Percentiles rank a stretch among this genome's conserved stretches.
These are phyloP conservation scores for Zaprionus tsacasi DNA, from an alignment of 1,140 invertebrate genomes.

Conservation along the genomic window DNA sequence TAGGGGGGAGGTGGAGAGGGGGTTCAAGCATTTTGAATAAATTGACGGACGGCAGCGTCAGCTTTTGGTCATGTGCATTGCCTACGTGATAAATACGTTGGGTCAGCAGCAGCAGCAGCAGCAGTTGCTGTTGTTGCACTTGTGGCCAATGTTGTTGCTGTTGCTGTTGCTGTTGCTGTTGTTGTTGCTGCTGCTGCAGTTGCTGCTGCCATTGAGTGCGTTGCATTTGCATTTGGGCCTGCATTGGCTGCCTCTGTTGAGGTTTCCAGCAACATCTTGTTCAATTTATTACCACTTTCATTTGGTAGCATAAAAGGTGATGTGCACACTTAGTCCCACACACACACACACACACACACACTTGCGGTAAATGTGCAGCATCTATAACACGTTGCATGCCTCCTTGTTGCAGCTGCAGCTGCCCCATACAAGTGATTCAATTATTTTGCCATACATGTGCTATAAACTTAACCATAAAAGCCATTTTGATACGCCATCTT, in stretches of 20 bases:
- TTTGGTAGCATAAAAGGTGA: conserved; percentile 82
- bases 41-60: conserved; percentile 53
- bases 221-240: conserved; percentile 68
- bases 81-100: conserved; percentile 75
- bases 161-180: conserved; percentile 34
- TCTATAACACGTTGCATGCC: conserved; percentile 67
- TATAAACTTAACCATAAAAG: conserved; percentile 32
- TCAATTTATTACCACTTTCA: conserved; percentile 84
- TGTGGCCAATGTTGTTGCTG: conserved; percentile 19
- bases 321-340: conserved; percentile 13
- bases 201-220: conserved; percentile 44
- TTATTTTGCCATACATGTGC: conserved; percentile 45
- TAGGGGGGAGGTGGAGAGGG: neutral
- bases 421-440: conserved; percentile 58
- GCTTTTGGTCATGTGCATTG: conserved; percentile 70
- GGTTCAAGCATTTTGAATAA: neutral
- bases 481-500: conserved; percentile 16
- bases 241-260: conserved; percentile 66
- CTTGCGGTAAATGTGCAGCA: conserved; percentile 63
- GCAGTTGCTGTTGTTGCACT: conserved; percentile 27
- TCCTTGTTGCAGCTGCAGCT: neutral
- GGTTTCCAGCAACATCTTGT: conserved; percentile 83
- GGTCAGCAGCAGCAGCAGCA: conserved; percentile 18
- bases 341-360: conserved; percentile 36
- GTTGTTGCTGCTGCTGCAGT: conserved; percentile 27